phyloP scores from a whole-genome alignment of 1,140 invertebrate species.

The Cephus cinctus region DNA sequence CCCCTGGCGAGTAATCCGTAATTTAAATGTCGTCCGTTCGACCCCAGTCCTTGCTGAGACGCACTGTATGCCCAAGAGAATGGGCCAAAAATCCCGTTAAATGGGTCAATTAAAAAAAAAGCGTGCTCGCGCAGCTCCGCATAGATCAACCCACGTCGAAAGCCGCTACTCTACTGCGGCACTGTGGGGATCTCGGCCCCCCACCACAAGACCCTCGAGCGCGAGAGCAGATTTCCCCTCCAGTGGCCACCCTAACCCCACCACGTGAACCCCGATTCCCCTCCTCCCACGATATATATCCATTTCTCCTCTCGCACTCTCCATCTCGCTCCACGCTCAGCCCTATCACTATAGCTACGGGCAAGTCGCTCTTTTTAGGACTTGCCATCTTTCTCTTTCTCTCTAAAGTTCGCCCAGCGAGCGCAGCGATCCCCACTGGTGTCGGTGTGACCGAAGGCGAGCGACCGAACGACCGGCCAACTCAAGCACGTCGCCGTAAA shows the following conservation, averaged over 20 bases:
- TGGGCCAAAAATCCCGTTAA: neutral
- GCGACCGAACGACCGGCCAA: constrained; percentile 31
- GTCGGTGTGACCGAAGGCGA: constrained; percentile 31
- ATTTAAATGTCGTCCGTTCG: too few relatives aligned
- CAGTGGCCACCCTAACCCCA: neutral
- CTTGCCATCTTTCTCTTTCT: neutral
- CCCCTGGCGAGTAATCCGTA: too few relatives aligned
- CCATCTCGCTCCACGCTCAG: neutral
- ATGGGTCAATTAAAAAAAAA: neutral
- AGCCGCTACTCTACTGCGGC: constrained; percentile 55
- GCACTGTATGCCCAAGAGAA: too few relatives aligned
- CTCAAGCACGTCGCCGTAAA: constrained; percentile 40
- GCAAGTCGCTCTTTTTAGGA: too few relatives aligned
- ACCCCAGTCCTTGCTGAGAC: too few relatives aligned
- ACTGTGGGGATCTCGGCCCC: constrained; percentile 36
- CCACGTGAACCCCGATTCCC: neutral
- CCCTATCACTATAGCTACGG: too few relatives aligned
- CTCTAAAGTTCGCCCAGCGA: constrained; percentile 5
- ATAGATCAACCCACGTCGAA: constrained; percentile 35
- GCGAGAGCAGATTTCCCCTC: neutral
- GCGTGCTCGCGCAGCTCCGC: constrained; percentile 17
- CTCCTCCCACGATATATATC: neutral
- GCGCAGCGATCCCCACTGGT: neutral
- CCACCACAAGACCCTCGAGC: constrained; percentile 13
- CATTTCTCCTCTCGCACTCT: neutral